Conservation (phyloP, 2,113 vertebrate species). For the Turdus rufiventris region DNA sequence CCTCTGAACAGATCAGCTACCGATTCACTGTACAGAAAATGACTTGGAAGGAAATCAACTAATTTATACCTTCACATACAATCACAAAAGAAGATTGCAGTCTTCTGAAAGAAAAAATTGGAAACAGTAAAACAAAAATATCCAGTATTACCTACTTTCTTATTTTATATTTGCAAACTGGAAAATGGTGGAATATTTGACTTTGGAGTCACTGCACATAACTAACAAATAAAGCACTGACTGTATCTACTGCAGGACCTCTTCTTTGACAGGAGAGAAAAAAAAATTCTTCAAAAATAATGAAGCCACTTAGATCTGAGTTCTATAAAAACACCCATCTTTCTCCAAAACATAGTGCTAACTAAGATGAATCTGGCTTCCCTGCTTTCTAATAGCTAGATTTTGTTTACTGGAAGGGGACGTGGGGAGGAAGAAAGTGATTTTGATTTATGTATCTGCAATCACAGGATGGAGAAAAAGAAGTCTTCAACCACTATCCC, state of each 20-base stretch:
- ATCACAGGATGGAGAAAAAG: background rate
- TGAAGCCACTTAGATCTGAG: background rate
- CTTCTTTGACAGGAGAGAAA: background rate
- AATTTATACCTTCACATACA: background rate
- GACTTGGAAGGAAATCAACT: background rate
- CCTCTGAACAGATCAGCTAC: background rate
- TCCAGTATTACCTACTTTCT: background rate
- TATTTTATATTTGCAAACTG: background rate
- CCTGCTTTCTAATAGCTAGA: background rate
- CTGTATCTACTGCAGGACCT: background rate
- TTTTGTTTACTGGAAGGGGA: background rate
- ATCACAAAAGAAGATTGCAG: background rate
- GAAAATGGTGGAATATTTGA: background rate
- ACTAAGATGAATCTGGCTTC: background rate
- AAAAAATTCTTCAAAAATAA: background rate
- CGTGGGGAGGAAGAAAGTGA: fast-evolving
- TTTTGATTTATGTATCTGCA: background rate
- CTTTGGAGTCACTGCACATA: background rate
- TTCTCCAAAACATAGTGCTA: background rate
- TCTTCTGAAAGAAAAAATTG: background rate
- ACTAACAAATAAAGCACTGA: background rate
- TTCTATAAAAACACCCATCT: background rate
- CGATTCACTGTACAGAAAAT: background rate
- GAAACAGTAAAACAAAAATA: background rate
- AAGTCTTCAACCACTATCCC: background rate